Evolutionary conservation across 2,888 invertebrate species (phyloP), one percentile per base, ranked within the genome.

Genomic region (Dicranocentrus wangi): DNA sequence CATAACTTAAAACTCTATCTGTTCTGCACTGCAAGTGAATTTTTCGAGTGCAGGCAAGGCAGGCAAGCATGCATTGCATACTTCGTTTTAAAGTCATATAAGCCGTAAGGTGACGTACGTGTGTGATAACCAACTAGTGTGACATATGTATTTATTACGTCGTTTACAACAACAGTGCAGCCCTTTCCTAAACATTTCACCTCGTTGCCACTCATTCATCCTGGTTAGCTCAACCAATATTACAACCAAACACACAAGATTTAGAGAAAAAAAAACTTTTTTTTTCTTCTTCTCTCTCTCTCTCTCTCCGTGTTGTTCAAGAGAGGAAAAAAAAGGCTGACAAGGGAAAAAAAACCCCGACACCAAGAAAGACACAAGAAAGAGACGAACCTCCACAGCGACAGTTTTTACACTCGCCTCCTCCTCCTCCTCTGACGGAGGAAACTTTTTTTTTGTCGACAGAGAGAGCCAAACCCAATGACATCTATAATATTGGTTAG

Each of bases 401-500:
- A 55, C n/a, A n/a, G n/a, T n/a, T n/a, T n/a, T n/a, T n/a, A n/a
- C n/a, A n/a, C n/a, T n/a, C n/a, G n/a, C n/a, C n/a, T n/a, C n/a
- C n/a, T 21, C 8, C 63, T 1, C 7, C 42, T 63, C 3, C 21
- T 55, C 8, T 51, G 51, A 3, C 8, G 3, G 5, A 51, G 19
- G 19, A 51, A 8, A 55, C 23, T n/a, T n/a, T n/a, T n/a, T n/a
- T n/a, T n/a, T n/a, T n/a, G n/a, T n/a, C n/a, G n/a, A n/a, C n/a
- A n/a, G n/a, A 28, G 65, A 42, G 39, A 77, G 63, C 58, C 79
- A 70, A 79, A 79, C 73, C 60, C 71, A 65, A 82, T 75, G 72
- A 77, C 53, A 65, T 43, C 69, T 69, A 61, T 55, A 43, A 72
- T 81, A 82, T 80, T 78, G 83, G 83, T 84, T 82, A 83, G 84